Evolutionary conservation across 2,113 vertebrate species (phyloP).

Genomic region (Anolis sagrei): DNA sequence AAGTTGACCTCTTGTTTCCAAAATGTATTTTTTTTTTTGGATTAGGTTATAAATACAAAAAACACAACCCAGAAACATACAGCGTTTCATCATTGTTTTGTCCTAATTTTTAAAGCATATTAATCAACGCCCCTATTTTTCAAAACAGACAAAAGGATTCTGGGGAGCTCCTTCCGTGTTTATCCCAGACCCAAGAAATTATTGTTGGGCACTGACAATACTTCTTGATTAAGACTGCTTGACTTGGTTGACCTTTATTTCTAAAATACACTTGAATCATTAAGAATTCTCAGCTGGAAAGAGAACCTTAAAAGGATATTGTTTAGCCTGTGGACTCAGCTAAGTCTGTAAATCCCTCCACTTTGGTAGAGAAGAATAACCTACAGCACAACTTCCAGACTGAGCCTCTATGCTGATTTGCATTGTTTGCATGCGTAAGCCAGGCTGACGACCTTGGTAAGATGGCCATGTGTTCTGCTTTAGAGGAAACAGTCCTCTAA

Average conservation of each 20-base stretch:
- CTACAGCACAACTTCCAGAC: neutral
- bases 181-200: neutral
- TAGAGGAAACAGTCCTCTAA: neutral
- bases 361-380: neutral
- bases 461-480: neutral
- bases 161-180: neutral
- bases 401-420: neutral
- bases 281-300: neutral
- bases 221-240: slow-evolving; percentile 2
- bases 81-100: neutral
- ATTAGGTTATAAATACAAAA: slow-evolving; percentile 4
- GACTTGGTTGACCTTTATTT: neutral
- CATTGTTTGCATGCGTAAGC: neutral
- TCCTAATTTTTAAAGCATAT: neutral
- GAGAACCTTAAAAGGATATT: slow-evolving; percentile 13
- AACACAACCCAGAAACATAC: neutral
- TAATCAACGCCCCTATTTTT: neutral
- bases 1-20: neutral
- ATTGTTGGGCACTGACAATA: neutral
- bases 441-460: no score
- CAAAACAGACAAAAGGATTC: slow-evolving; percentile 4
- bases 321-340: neutral
- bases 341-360: neutral
- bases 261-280: neutral
- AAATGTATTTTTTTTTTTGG: neutral